These are phyloP conservation scores for Lottia scabra DNA, from an alignment of 2,888 invertebrate genomes.

Conservation along the genomic window DNA sequence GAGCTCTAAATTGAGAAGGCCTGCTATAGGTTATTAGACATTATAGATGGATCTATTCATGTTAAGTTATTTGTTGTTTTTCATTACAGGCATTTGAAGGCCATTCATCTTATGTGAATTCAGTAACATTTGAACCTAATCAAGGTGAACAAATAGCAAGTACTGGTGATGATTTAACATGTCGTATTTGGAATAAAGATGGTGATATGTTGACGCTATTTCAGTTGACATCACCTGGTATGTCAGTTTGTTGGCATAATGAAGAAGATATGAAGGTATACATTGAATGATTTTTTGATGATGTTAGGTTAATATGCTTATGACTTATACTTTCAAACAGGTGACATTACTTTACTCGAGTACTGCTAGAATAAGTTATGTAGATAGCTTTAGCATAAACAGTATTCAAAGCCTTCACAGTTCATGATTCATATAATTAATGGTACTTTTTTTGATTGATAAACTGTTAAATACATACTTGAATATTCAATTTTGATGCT, in stretches of 20 bases:
- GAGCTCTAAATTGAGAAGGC: too few species aligned
- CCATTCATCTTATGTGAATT: conserved; percentile 79
- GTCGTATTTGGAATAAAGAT: conserved; percentile 76
- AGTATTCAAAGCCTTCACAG: too few species aligned
- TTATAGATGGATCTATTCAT: too few species aligned
- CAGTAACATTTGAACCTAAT: conserved; percentile 78
- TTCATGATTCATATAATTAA: too few species aligned
- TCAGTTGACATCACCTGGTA: conserved; percentile 76
- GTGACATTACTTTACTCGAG: not conserved
- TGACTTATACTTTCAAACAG: too few species aligned
- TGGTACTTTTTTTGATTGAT: too few species aligned
- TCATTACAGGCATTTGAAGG: conserved; percentile 73
- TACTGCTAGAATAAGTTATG: not conserved
- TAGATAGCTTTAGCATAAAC: not conserved
- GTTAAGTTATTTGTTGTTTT: conserved; percentile 1
- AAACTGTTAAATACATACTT: too few species aligned
- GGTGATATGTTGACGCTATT: conserved; percentile 74
- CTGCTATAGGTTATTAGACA: too few species aligned
- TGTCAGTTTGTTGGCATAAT: conserved; percentile 77
- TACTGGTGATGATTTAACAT: conserved; percentile 83
- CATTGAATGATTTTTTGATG: not conserved
- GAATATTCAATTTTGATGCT: too few species aligned
- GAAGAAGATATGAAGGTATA: conserved; percentile 76
- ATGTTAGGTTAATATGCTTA: too few species aligned
- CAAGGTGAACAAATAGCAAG: conserved; percentile 78